Conservation (phyloP, 1,140 invertebrate genomes). For the Drosophila baimaii region DNA sequence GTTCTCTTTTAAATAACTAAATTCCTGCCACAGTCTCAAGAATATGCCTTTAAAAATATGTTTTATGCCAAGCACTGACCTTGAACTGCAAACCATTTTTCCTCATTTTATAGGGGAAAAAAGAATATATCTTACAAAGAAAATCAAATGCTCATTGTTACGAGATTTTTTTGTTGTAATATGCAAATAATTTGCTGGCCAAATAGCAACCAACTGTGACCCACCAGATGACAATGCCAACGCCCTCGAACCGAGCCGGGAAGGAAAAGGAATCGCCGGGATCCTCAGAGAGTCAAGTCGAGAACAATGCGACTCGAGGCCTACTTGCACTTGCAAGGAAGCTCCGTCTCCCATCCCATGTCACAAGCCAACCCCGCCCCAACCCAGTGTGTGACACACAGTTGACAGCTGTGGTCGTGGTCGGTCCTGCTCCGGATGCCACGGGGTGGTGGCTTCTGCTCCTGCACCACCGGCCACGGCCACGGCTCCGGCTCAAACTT, state of each 20-base stretch:
- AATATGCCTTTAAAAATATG: slow-evolving; percentile 11
- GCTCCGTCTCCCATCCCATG: slow-evolving; percentile 31
- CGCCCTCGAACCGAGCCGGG: slow-evolving; percentile 48
- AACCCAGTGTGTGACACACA: slow-evolving; percentile 74
- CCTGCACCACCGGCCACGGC: slow-evolving; percentile 1
- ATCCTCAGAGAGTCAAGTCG: slow-evolving; percentile 77
- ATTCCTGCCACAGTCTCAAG: not conserved
- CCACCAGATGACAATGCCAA: slow-evolving; percentile 75
- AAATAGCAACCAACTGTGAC: slow-evolving; percentile 82
- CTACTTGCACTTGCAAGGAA: slow-evolving; percentile 71
- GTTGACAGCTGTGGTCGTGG: slow-evolving; percentile 76
- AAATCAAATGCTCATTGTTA: slow-evolving; percentile 50
- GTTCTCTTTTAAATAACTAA: not conserved
- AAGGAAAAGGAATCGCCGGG: slow-evolving; percentile 47
- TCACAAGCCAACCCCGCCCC: slow-evolving; percentile 5
- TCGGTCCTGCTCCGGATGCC: slow-evolving; percentile 38
- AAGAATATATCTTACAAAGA: slow-evolving; percentile 16
- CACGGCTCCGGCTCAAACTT: slow-evolving; percentile 33
- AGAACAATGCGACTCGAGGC: slow-evolving; percentile 69
- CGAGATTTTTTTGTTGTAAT: slow-evolving; percentile 65
- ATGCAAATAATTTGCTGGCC: slow-evolving; percentile 82
- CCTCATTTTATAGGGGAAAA: slow-evolving; percentile 17
- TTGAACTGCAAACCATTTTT: slow-evolving; percentile 24
- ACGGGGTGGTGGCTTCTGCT: slow-evolving; percentile 39
- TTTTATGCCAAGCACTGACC: slow-evolving; percentile 12